Evolutionary conservation across 2,113 vertebrate species (phyloP), one percentile per base, ranked within the genome.

Genomic region (Apteryx mantelli): DNA sequence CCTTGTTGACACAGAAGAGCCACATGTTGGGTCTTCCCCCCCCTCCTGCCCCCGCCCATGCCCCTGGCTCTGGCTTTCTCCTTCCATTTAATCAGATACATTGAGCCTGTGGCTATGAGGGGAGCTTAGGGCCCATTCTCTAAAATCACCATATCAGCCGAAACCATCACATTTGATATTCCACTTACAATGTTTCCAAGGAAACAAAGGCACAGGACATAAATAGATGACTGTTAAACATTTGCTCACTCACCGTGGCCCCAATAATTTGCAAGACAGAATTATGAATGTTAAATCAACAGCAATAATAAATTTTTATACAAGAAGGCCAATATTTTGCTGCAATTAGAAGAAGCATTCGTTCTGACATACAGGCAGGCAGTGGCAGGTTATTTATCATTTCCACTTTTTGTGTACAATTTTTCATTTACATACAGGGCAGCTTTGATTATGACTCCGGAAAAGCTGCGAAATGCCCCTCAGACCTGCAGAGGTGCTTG

Each of bases 121-220:
- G 70, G 86, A 81, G 95, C 96, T 96, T 95, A 95, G 76, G 94
- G 88, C 73, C 91, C 65, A 70, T 88, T 91, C 93, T 89, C 13
- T 28, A 85, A 94, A 97, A 97, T 97, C 94, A 95, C 94, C 91
- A 0, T 94, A 93, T 97, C 95, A 93, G 95, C 95, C 82, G 93
- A 97, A 96, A 79, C 95, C 88, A 95, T 94, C 96, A 66, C 93
- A 92, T 95, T 92, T 96, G 95, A 86, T 96, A 96, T 97, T 95
- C 97, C 96, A 97, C 95, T 94, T 97, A 96, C 97, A 86, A 79
- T 86, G 96, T 97, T 97, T 96, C 97, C 97, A 96, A 96, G 97
- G 97, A 96, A 97, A 97, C 97, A 96, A 97, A 95, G 79, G 92
- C 78, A 63, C 65, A 60, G 92, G 93, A 91, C 93, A 74, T 94